These are phyloP conservation scores for Sarcophaga caerulescens DNA, from an alignment of 2,888 invertebrate species.

Conservation along the genomic window DNA sequence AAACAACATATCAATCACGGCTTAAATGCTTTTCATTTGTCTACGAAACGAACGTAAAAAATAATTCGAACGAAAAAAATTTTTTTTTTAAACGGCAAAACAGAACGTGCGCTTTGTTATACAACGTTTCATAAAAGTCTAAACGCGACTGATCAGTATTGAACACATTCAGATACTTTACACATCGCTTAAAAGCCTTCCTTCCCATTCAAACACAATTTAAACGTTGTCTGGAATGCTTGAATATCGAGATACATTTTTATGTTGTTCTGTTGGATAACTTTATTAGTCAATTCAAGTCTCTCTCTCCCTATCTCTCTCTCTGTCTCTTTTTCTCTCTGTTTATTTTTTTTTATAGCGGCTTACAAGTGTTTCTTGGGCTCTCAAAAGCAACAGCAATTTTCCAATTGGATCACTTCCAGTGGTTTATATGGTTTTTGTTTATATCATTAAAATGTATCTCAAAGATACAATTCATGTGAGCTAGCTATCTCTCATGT, in stretches of 20 bases:
- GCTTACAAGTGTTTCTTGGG: background rate
- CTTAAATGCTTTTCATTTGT: background rate
- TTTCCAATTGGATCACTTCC: slow-evolving; percentile 77
- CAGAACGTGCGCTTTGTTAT: background rate
- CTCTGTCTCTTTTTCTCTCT: background rate
- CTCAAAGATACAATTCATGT: slow-evolving; percentile 44
- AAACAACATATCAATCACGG: background rate
- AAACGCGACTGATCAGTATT: slow-evolving; percentile 68
- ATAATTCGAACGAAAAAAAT: background rate
- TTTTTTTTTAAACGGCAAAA: background rate
- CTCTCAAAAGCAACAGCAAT: slow-evolving; percentile 73
- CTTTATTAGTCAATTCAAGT: slow-evolving; percentile 30
- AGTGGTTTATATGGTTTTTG: slow-evolving; percentile 18
- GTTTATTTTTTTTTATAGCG: too few species aligned
- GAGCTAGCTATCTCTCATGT: slow-evolving; percentile 31
- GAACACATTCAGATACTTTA: slow-evolving; percentile 58
- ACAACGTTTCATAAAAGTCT: slow-evolving; percentile 57
- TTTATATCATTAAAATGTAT: slow-evolving; percentile 45
- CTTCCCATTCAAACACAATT: background rate
- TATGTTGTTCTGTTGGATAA: slow-evolving; percentile 12
- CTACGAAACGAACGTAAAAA: slow-evolving; percentile 39
- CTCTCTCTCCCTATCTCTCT: background rate
- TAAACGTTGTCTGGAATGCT: slow-evolving; percentile 41
- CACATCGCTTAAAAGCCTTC: slow-evolving; percentile 34
- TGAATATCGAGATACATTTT: slow-evolving; percentile 40